Evolutionary conservation across 2,797 vertebrate genomes (phyloP).

Genomic region (Eulemur albifrons): DNA sequence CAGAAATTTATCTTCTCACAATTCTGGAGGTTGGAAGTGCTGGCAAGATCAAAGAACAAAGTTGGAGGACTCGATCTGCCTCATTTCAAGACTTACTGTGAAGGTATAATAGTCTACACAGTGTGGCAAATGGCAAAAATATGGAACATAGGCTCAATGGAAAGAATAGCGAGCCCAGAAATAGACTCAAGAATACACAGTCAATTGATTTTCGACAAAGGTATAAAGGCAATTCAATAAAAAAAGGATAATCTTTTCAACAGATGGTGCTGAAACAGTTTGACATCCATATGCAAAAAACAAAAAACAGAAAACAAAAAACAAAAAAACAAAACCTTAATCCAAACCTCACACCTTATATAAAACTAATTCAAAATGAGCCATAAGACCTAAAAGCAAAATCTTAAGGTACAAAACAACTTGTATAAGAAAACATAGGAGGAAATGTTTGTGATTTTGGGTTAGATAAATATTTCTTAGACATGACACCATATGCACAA

Average conservation of each 20-base stretch:
- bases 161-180: neutral
- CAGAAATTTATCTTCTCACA: neutral
- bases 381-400: neutral
- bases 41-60: neutral
- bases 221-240: neutral
- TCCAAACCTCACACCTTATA: neutral
- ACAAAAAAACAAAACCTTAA: neutral
- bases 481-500: neutral
- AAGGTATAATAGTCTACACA: neutral
- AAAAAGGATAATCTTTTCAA: neutral
- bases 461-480: neutral
- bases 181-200: neutral
- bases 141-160: neutral
- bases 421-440: neutral
- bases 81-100: neutral
- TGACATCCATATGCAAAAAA: neutral
- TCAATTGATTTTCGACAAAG: neutral
- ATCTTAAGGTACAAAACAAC: neutral
- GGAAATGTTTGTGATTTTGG: neutral
- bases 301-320: neutral
- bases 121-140: neutral
- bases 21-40: neutral
- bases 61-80: neutral
- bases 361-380: neutral
- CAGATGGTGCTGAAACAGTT: neutral